Percentiles rank a stretch among this genome's conserved stretches.
Evolutionary conservation across 2,113 vertebrate species (phyloP).

Genomic region (Rhadina sibilatrix): DNA sequence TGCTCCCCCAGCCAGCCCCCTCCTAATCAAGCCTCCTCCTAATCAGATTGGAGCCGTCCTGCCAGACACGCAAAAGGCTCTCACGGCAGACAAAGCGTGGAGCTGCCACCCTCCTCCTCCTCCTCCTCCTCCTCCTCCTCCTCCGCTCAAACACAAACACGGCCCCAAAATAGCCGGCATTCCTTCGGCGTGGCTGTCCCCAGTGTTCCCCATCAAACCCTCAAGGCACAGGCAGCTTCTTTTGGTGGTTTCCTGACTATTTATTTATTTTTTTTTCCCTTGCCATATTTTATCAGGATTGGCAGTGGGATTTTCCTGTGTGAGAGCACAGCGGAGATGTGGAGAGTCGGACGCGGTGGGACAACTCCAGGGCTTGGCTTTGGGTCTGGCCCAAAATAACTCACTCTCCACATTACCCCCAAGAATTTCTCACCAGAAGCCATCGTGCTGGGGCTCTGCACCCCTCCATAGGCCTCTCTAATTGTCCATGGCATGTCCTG

Average conservation of each 20-base stretch:
- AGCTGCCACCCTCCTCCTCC: background rate
- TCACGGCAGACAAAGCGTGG: background rate
- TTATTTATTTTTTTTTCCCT: no score
- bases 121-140: background rate
- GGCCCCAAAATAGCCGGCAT: background rate
- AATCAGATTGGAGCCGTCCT: background rate
- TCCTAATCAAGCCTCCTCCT: background rate
- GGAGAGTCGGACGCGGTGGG: rapidly evolving
- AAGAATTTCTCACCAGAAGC: background rate
- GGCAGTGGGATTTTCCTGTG: background rate
- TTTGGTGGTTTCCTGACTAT: background rate
- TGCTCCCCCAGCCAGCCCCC: background rate
- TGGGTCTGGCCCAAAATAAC: background rate
- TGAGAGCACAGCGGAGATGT: background rate
- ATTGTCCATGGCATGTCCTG: rapidly evolving
- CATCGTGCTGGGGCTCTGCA: background rate
- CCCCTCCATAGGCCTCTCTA: background rate
- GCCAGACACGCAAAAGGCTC: background rate
- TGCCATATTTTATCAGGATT: background rate
- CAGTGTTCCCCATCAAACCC: background rate
- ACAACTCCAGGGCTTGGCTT: background rate
- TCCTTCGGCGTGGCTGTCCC: background rate
- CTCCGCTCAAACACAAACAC: background rate
- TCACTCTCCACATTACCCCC: rapidly evolving
- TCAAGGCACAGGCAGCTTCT: rapidly evolving